Evolutionary conservation across 2,113 vertebrate genomes (phyloP), one percentile per base, ranked within the genome.

Genomic region (Lota lota): DNA sequence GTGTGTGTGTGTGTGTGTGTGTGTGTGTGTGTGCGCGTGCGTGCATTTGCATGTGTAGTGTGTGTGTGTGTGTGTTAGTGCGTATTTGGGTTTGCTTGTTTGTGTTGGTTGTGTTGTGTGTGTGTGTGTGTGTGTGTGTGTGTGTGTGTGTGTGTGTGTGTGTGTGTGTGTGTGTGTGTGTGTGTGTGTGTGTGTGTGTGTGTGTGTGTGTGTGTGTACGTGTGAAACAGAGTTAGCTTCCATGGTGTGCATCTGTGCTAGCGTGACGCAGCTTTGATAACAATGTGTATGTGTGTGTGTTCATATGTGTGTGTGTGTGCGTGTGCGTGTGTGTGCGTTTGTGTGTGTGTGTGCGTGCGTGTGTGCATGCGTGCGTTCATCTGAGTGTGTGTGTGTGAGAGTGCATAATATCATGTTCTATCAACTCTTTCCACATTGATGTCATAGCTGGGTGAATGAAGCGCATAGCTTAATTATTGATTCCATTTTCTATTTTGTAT

Each of bases 1-100:
- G 51, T 56, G 16, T 18, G 17, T 56, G 68, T 75, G 66, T 14
- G 61, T 56, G 16, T n/a, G 53, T 47, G 40, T 2, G 53, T 56
- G 16, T 5, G 53, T 2, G 53, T 56, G 53, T 18, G 17, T 56
- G 12, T 16, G 53, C 14, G 2, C 5, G 14, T 56, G 53, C 18
- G 53, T 8, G n/a, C n/a, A n/a, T n/a, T 66, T 74, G 66, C 10
- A 61, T 53, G 11, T 53, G 51, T 33, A 7, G 28, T 2, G 51
- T 53, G 12, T 2, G 51, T 2, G 51, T 53, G 51, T 14, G 51
- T 53, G 51, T 12, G 51, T 53, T 53, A 15, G 3, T 53, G 51
- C 18, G 53, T 8, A n/a, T 56, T 56, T 56, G 17, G 51, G 51
- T 53, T 53, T 19, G 17, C 1, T 56, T 56, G 53, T 56, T 17